Conservation (phyloP, 2,113 vertebrate genomes). For the Aphelocoma coerulescens region DNA sequence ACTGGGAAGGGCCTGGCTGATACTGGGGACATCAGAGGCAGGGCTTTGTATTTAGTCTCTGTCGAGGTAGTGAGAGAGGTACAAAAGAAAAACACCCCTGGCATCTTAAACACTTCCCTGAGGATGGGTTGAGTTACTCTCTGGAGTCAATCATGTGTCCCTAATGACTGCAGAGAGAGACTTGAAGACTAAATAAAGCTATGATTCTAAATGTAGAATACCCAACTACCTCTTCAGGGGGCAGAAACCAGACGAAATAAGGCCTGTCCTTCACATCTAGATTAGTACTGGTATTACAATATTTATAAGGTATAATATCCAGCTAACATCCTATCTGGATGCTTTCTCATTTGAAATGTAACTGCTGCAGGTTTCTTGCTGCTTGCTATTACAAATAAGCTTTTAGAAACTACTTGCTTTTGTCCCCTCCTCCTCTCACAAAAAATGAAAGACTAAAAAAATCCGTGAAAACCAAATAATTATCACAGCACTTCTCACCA, state of each 20-base stretch:
- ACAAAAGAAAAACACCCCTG: neutral
- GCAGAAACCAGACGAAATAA: neutral
- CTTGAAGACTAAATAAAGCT: neutral
- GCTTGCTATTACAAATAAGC: neutral
- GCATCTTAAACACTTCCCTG: neutral
- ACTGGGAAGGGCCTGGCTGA: neutral
- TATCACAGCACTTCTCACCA: neutral
- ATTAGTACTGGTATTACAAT: neutral
- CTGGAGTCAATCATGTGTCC: accelerated
- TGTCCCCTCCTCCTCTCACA: accelerated
- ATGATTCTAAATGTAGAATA: neutral
- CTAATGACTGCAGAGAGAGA: neutral
- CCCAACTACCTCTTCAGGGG: neutral
- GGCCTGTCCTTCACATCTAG: neutral
- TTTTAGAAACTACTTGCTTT: neutral
- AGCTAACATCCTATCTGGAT: neutral
- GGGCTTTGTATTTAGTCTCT: neutral
- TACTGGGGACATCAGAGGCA: neutral
- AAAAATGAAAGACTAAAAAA: neutral
- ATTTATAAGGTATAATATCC: neutral
- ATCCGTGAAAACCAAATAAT: neutral
- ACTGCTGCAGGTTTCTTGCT: neutral
- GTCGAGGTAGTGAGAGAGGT: neutral
- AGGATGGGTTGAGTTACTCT: neutral
- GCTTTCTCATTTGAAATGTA: neutral